Evolutionary conservation across 2,113 vertebrate species (phyloP).

Genomic region (Prunella fulvescens): DNA sequence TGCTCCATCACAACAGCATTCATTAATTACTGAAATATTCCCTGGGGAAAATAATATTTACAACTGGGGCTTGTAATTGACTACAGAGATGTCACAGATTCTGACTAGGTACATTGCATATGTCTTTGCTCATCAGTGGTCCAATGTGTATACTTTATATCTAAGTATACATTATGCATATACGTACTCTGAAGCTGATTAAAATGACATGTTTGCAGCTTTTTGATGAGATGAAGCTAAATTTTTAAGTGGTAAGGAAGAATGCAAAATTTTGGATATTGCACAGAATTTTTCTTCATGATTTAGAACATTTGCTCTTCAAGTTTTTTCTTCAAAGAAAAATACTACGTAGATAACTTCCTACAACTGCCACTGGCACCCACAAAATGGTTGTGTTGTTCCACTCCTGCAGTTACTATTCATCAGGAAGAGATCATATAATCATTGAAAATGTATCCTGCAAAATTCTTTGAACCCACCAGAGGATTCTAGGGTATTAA

Average conservation of each 20-base stretch:
- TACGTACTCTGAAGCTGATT: background rate
- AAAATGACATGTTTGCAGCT: background rate
- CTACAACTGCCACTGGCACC: background rate
- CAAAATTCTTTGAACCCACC: background rate
- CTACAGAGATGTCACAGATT: background rate
- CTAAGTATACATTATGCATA: background rate
- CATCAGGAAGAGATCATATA: background rate
- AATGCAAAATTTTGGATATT: background rate
- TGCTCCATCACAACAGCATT: background rate
- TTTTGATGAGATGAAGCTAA: background rate
- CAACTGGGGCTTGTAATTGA: background rate
- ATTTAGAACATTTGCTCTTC: background rate
- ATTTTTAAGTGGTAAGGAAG: background rate
- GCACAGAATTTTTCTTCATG: background rate
- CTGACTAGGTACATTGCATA: background rate
- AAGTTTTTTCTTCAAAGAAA: background rate
- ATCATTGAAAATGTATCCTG: background rate
- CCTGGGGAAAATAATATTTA: background rate
- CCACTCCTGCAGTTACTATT: background rate
- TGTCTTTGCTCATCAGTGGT: background rate
- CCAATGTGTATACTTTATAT: background rate
- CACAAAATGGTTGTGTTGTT: background rate
- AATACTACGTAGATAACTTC: background rate
- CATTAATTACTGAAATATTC: conserved; percentile 16
- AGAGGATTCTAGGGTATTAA: background rate